Conservation (phyloP, 2,888 invertebrate species). For the Epistrophella euchroma region DNA sequence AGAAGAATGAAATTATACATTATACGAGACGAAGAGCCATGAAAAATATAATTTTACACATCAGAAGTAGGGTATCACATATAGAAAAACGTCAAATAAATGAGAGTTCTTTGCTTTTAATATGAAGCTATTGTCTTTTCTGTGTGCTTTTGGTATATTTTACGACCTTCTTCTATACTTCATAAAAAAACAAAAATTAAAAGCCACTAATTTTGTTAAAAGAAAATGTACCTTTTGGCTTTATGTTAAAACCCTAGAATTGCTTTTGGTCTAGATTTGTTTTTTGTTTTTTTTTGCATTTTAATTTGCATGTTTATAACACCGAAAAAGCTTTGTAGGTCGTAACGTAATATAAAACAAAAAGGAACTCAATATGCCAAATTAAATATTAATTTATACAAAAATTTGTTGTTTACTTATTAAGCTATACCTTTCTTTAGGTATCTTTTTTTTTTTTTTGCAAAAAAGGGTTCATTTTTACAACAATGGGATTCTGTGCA, state of each 20-base stretch:
- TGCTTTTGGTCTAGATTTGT: neutral
- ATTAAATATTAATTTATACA: slow-evolving; percentile 16
- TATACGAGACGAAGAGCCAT: neutral
- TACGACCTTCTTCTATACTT: neutral
- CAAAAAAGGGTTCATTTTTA: slow-evolving; percentile 6
- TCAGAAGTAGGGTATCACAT: neutral
- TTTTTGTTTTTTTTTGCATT: neutral
- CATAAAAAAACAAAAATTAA: neutral
- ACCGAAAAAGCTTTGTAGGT: neutral
- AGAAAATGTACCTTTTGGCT: neutral
- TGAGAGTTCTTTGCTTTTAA: slow-evolving; percentile 1
- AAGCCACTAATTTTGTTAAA: neutral
- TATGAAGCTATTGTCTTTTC: neutral
- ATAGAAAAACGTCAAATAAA: neutral
- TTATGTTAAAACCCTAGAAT: neutral
- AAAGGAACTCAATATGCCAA: neutral
- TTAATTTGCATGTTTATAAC: neutral
- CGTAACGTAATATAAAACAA: neutral
- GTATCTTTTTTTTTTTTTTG: neutral
- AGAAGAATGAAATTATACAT: neutral
- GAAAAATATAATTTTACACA: neutral
- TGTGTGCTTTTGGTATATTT: neutral
- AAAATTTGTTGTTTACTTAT: neutral
- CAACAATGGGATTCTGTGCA: neutral
- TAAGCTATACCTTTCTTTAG: too few species aligned